Evolutionary conservation across 2,797 vertebrate genomes (phyloP).

Genomic region (Chloroceryle amazona): DNA sequence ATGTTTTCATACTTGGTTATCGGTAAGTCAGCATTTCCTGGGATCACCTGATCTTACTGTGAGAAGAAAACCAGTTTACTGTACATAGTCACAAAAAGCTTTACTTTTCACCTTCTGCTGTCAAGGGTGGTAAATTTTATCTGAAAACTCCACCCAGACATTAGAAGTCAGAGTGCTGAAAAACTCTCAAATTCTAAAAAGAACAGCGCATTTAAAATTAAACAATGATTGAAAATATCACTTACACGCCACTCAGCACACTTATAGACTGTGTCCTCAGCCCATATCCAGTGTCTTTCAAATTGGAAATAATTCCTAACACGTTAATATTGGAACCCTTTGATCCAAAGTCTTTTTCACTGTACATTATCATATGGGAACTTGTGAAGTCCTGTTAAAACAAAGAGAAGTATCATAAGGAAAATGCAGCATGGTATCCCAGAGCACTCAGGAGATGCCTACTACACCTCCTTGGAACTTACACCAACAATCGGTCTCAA

Average conservation of each 20-base stretch:
- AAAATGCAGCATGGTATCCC: background rate
- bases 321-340: slow-evolving; percentile 87
- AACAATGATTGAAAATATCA: slow-evolving; percentile 28
- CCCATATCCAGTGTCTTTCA: slow-evolving; percentile 88
- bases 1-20: background rate
- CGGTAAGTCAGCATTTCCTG: background rate
- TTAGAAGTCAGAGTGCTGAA: background rate
- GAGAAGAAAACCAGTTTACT: background rate
- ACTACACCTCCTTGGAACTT: slow-evolving; percentile 64
- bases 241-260: slow-evolving; percentile 93
- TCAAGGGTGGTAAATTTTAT: background rate
- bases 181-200: background rate
- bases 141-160: background rate
- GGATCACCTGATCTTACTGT: background rate
- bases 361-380: slow-evolving; percentile 91
- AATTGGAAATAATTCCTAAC: slow-evolving; percentile 86
- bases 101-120: background rate
- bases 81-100: background rate
- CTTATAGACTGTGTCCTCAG: slow-evolving; percentile 89
- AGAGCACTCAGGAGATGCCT: background rate
- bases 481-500: slow-evolving; percentile 89
- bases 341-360: slow-evolving; percentile 85
- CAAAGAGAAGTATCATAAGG: slow-evolving; percentile 40
- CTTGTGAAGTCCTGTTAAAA: slow-evolving; percentile 87
- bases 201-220: background rate